Evolutionary conservation across 1,140 invertebrate species (phyloP), one percentile per base, ranked within the genome.

Genomic region (Drosophila neocordata): DNA sequence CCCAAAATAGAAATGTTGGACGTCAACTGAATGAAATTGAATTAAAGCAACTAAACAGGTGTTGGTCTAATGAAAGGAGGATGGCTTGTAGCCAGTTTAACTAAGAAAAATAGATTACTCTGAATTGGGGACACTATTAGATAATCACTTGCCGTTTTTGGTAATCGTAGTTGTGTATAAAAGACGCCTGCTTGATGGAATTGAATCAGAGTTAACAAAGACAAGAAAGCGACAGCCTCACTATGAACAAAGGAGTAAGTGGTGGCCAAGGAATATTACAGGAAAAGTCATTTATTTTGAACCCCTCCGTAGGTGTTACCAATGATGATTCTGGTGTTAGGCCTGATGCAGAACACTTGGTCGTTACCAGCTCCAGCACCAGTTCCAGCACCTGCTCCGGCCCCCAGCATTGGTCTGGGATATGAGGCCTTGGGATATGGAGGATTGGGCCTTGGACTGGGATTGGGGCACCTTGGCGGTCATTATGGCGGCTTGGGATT

Each of bases 221-320:
- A 51, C 37, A 60, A 15, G 6, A 48, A 20, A 67, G 9, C 37
- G n/a, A 9, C 20, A 64, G n/a, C 55, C 41, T 48, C 41, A 61
- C 71, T 13, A 88, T 83, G 83, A 37, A 59, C 15, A 78, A 83
- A 58, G 58, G 34, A 69, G 83, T 88, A 61, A 88, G 83, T 88
- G 64, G 4, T 1, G 24, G 31, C 2, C 7, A 12, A 1, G 18
- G 6, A 27, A 31, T 20, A 64, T 59, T 18, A 11, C 4, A 6
- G 8, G 24, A 4, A 7, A 56, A 12, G 2, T 9, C 7, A 31
- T 18, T 20, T 22, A 12, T 65, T 27, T 27, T 44, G 22, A 8
- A 24, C 31, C 0, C 35, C 85, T 48, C 7, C 8, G 1, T 48
- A 48, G 41, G 9, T 48, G 15, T 20, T 48, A 20, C 41, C 41